These are phyloP conservation scores for Cynodonichthys magdalenae DNA, from an alignment of 2,797 vertebrate species.

Conservation along the genomic window DNA sequence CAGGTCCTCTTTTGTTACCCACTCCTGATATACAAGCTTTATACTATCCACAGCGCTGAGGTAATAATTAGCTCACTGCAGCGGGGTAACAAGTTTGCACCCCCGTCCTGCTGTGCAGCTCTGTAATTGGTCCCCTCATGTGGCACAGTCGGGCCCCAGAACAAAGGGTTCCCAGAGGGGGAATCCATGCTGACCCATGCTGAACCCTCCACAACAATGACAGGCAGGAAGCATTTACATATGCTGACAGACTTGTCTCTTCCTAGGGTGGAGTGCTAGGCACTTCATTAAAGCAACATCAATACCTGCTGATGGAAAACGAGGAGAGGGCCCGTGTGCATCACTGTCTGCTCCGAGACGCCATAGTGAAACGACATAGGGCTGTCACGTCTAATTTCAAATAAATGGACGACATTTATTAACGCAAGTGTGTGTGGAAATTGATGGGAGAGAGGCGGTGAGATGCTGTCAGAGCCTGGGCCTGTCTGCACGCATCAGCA, in stretches of 20 bases:
- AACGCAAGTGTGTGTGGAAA: conserved; percentile 69
- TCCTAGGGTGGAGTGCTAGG: conserved; percentile 73
- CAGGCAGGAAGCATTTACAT: conserved; percentile 84
- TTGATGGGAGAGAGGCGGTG: conserved; percentile 59
- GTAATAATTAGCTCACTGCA: conserved; percentile 84
- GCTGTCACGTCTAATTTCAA: conserved; percentile 77
- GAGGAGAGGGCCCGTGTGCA: conserved; percentile 65
- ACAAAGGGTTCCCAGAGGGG: conserved; percentile 84
- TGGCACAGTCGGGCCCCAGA: conserved; percentile 79
- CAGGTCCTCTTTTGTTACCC: conserved; percentile 45
- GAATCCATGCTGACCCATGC: conserved; percentile 79
- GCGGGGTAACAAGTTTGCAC: conserved; percentile 81
- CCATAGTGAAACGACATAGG: conserved; percentile 66
- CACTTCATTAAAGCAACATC: conserved; percentile 85
- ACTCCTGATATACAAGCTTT: conserved; percentile 25
- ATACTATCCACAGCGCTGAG: conserved; percentile 50
- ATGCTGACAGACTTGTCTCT: conserved; percentile 81
- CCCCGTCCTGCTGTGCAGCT: conserved; percentile 78
- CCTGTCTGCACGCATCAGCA: conserved; percentile 74
- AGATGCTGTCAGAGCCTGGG: conserved; percentile 60
- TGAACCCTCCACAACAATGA: conserved; percentile 81
- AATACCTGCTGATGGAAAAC: conserved; percentile 80
- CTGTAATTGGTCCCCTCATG: conserved; percentile 85
- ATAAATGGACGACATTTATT: conserved; percentile 75
- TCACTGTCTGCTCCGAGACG: conserved; percentile 70